phyloP scores from a whole-genome alignment of 2,113 vertebrate genomes.

The Leptobrachium leishanense region DNA sequence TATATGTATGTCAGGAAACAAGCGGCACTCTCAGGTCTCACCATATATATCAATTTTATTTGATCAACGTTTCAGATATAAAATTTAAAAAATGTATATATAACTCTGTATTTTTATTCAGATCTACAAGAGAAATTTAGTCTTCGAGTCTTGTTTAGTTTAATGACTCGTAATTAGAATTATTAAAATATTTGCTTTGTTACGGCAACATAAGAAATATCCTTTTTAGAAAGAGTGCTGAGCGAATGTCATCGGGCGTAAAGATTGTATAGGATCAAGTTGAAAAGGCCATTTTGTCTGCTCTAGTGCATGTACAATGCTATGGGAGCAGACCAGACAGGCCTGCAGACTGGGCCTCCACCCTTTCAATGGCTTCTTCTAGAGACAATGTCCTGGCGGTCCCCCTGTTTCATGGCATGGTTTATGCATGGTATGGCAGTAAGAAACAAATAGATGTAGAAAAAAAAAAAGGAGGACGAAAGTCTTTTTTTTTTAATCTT shows the following conservation, averaged over 20 bases:
- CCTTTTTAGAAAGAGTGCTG: too few relatives aligned
- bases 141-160: too few relatives aligned
- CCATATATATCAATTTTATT: too few relatives aligned
- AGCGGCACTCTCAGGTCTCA: too few relatives aligned
- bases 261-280: background rate
- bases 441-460: slow-evolving; percentile 51
- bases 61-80: background rate
- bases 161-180: too few relatives aligned
- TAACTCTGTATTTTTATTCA: too few relatives aligned
- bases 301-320: slow-evolving; percentile 38
- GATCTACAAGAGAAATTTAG: too few relatives aligned
- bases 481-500: slow-evolving; percentile 50
- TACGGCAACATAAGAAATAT: background rate
- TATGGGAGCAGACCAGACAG: slow-evolving; percentile 51
- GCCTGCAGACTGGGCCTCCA: slow-evolving; percentile 48
- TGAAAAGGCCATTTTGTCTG: slow-evolving; percentile 15
- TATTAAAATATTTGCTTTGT: too few relatives aligned
- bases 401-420: slow-evolving; percentile 63
- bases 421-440: slow-evolving; percentile 61
- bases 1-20: background rate
- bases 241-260: too few relatives aligned
- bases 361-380: slow-evolving; percentile 59
- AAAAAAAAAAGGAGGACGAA: slow-evolving; percentile 44
- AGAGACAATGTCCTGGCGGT: slow-evolving; percentile 63
- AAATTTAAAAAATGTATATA: background rate